Evolutionary conservation across 2,113 vertebrate genomes (phyloP), one percentile per base, ranked within the genome.

Genomic region (Aspiorhynchus laticeps): DNA sequence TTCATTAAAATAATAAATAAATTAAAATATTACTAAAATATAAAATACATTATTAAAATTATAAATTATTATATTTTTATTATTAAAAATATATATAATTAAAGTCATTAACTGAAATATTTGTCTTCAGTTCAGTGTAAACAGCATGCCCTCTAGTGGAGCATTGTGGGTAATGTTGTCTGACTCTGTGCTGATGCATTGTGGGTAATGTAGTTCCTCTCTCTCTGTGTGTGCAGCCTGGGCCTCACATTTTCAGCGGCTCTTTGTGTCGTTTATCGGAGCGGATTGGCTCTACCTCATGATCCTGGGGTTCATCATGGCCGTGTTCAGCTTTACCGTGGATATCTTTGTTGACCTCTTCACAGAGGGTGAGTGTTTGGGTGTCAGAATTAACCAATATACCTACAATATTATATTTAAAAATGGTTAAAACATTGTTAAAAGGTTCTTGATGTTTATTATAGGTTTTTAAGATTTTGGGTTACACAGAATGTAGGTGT

Each of bases 281-380:
- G 89, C 67, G 26, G 91, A 89, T 5, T 89, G 88, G 88, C 56
- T 89, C 61, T 31, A 83, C 21, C 41, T 89, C 63, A 79, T 87
- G 61, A 19, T 89, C 24, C 65, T 89, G 56, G 88, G 71, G 2
- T 10, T 86, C 19, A n/a, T 83, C 19, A 6, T 87, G 7, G 73
- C 71, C 5, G 41, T 69, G 36, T 0, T 90, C 81, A 92, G 80
- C 41, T 87, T 89, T 26, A 26, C 59, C 65, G 82, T 77, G 43
- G 89, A 87, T 65, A 69, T 41, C 38, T 89, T 90, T 71, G 89
- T 90, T 17, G 88, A 77, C 7, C 21, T 88, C 0, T 75, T 78
- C 1, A 79, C 4, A 17, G 83, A 87, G 10, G 48, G 87, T 91
- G 14, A 86, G 83, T 83, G 74, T 15, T 7, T 7, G 17, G 5